Evolutionary conservation across 2,113 vertebrate species (phyloP).

Genomic region (Greenwoodochromis staneri): DNA sequence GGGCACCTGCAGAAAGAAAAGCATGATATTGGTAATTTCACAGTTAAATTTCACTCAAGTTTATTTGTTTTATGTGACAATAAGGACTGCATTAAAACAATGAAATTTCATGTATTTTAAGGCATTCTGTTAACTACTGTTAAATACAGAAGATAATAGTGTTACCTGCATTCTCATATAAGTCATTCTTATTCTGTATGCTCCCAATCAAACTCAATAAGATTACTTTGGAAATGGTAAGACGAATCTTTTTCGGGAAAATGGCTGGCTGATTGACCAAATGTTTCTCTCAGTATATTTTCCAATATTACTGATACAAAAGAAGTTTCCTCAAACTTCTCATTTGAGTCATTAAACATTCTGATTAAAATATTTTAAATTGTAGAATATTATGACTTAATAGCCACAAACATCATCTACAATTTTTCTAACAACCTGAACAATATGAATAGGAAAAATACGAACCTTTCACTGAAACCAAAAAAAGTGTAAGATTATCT

Average conservation of each 20-base stretch:
- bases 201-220: neutral
- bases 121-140: neutral
- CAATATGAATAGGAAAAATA: neutral
- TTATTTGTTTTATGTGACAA: neutral
- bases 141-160: neutral
- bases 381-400: neutral
- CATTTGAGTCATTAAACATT: neutral
- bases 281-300: neutral
- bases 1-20: constrained; percentile 37
- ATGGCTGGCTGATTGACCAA: neutral
- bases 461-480: constrained; percentile 68
- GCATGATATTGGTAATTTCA: neutral
- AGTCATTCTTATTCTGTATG: neutral
- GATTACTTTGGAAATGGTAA: neutral
- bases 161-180: neutral
- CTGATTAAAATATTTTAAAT: neutral
- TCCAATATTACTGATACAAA: neutral
- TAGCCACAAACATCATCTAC: neutral
- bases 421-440: neutral
- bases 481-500: constrained; percentile 29
- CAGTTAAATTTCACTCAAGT: neutral
- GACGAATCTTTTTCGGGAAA: neutral
- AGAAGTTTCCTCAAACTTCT: neutral
- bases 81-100: neutral
- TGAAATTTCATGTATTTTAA: neutral